These are phyloP conservation scores for Chelidonichthys spinosus DNA, from an alignment of 2,797 vertebrate species.

Conservation along the genomic window DNA sequence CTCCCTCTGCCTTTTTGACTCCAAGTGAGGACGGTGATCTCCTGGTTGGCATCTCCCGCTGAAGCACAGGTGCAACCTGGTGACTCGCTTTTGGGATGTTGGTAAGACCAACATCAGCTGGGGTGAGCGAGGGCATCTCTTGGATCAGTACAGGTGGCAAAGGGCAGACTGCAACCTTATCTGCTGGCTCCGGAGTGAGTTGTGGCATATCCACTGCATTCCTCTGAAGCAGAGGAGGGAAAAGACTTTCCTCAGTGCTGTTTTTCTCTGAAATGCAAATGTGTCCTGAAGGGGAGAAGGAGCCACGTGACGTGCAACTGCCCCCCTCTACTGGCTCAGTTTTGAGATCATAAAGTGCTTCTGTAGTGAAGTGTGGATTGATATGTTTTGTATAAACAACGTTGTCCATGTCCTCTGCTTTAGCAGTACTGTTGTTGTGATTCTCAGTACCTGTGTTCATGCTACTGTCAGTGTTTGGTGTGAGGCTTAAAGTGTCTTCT, in stretches of 20 bases:
- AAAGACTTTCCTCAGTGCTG: slow-evolving; percentile 50
- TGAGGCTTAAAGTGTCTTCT: slow-evolving; percentile 43
- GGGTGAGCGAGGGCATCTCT: slow-evolving; percentile 87
- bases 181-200: slow-evolving; percentile 80
- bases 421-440: slow-evolving; percentile 38
- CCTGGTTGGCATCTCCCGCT: slow-evolving; percentile 69
- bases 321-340: slow-evolving; percentile 65
- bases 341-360: slow-evolving; percentile 70
- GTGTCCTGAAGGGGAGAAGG: slow-evolving; percentile 28
- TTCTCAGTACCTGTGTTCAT: slow-evolving; percentile 33
- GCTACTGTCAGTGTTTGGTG: slow-evolving; percentile 46
- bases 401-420: slow-evolving; percentile 52
- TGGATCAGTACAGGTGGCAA: slow-evolving; percentile 79
- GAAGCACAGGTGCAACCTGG: slow-evolving; percentile 78
- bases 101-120: slow-evolving; percentile 68
- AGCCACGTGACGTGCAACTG: slow-evolving; percentile 40
- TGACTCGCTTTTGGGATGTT: slow-evolving; percentile 46
- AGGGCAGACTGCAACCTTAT: slow-evolving; percentile 66
- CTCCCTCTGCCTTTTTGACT: slow-evolving; percentile 41
- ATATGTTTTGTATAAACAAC: slow-evolving; percentile 42
- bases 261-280: slow-evolving; percentile 47
- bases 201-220: slow-evolving; percentile 82
- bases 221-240: slow-evolving; percentile 69
- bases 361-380: slow-evolving; percentile 47
- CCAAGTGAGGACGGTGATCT: slow-evolving; percentile 36